Conservation (phyloP, 2,797 vertebrate species). For the Sebastiscus albofasciatus region DNA sequence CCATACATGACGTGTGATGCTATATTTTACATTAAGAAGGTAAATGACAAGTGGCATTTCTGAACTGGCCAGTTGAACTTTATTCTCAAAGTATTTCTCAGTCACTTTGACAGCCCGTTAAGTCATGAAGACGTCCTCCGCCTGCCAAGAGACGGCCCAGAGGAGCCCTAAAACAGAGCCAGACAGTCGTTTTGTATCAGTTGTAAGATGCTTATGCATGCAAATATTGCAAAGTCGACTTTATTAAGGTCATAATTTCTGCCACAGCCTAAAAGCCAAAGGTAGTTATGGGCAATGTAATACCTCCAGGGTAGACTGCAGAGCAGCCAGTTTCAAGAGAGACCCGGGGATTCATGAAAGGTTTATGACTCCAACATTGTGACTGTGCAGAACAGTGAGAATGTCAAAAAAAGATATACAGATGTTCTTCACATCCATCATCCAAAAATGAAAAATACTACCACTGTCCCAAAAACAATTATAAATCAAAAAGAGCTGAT, state of each 20-base stretch:
- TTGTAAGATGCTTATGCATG: constrained; percentile 80
- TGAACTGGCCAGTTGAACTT: constrained; percentile 34
- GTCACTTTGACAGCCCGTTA: constrained; percentile 56
- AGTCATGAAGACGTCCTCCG: constrained; percentile 57
- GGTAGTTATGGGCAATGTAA: constrained; percentile 78
- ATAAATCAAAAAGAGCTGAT: constrained; percentile 41
- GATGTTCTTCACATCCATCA: constrained; percentile 72
- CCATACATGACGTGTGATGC: neutral
- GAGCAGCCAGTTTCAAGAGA: constrained; percentile 72
- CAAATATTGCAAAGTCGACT: constrained; percentile 81
- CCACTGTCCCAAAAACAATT: constrained; percentile 48
- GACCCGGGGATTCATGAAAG: constrained; percentile 79
- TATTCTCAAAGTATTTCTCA: constrained; percentile 44
- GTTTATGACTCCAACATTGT: constrained; percentile 80
- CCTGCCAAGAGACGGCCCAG: constrained; percentile 68
- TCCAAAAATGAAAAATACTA: constrained; percentile 64
- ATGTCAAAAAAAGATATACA: constrained; percentile 73
- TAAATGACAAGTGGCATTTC: constrained; percentile 42
- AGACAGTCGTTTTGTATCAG: constrained; percentile 77
- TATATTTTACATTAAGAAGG: constrained; percentile 18
- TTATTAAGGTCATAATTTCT: constrained; percentile 85
- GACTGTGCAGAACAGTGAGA: constrained; percentile 69
- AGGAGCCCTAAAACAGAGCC: constrained; percentile 71
- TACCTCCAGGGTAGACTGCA: constrained; percentile 71
- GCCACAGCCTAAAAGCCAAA: constrained; percentile 75